These are phyloP conservation scores for Clarias gariepinus DNA, from an alignment of 2,113 vertebrate genomes.

Conservation along the genomic window DNA sequence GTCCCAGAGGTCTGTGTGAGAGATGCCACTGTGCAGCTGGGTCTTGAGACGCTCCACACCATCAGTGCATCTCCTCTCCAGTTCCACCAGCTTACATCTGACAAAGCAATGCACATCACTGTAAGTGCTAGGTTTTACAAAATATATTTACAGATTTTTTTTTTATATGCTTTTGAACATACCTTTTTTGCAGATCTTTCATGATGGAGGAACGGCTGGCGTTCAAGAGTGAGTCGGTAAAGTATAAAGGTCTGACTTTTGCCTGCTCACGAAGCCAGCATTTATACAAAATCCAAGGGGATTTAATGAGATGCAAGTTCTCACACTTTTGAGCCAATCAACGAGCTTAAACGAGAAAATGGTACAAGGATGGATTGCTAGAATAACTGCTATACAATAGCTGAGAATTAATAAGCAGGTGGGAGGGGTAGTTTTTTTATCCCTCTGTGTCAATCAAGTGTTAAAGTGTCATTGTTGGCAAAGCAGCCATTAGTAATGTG, in stretches of 20 bases:
- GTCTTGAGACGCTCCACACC: constrained; percentile 60
- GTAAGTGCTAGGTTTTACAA: background rate
- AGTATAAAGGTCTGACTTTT: constrained; percentile 53
- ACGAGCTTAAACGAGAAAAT: constrained; percentile 62
- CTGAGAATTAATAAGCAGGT: constrained; percentile 65
- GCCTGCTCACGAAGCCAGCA: constrained; percentile 48
- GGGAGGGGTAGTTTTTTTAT: constrained; percentile 57
- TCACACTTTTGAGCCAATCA: constrained; percentile 73
- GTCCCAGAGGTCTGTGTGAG: constrained; percentile 68
- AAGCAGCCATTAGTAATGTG: constrained; percentile 37
- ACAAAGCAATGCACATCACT: constrained; percentile 37
- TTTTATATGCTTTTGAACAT: constrained; percentile 38
- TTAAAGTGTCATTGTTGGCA: constrained; percentile 44
- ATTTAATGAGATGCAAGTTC: constrained; percentile 67
- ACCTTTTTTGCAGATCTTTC: constrained; percentile 71
- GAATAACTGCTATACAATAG: constrained; percentile 64
- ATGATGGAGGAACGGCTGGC: constrained; percentile 55
- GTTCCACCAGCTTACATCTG: constrained; percentile 64
- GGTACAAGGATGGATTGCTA: constrained; percentile 64
- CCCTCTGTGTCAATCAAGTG: constrained; percentile 50
- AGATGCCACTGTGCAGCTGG: constrained; percentile 58
- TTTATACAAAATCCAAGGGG: constrained; percentile 55
- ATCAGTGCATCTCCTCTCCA: constrained; percentile 70
- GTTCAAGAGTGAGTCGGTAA: constrained; percentile 23
- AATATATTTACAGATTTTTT: background rate